These are phyloP conservation scores for Tenthredo amoena DNA, from an alignment of 2,888 invertebrate species.

Conservation along the genomic window DNA sequence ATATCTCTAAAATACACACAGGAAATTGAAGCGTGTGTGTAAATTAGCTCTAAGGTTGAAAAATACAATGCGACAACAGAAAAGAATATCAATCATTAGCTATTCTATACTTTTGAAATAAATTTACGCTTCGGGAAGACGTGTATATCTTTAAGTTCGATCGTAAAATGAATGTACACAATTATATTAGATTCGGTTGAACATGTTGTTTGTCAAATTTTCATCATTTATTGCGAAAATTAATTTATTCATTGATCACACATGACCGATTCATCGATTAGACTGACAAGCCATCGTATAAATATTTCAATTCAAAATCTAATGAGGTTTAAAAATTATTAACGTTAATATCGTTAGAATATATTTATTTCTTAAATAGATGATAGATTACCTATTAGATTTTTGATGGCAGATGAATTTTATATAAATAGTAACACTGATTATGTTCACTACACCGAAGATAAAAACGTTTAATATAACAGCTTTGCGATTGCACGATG, in stretches of 20 bases:
- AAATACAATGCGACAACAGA: not conserved
- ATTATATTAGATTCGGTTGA: not conserved
- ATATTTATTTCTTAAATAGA: not conserved
- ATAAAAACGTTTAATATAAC: constrained; percentile 22
- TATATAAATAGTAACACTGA: constrained; percentile 25
- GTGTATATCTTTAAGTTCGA: not conserved
- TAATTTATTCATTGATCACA: not conserved
- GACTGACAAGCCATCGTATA: constrained; percentile 16
- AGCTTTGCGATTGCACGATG: constrained; percentile 10
- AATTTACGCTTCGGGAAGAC: constrained; percentile 2
- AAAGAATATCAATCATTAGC: not conserved
- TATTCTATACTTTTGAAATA: not conserved
- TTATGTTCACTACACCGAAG: constrained; percentile 19
- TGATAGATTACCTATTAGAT: constrained; percentile 11
- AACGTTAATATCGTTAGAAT: constrained; percentile 6
- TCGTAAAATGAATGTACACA: not conserved
- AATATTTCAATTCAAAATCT: not conserved
- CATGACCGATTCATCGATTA: not conserved
- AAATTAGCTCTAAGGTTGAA: not conserved
- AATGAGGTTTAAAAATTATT: not conserved
- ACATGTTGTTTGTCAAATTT: not conserved
- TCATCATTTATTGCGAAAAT: not conserved
- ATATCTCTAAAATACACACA: not conserved
- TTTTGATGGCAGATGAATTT: constrained; percentile 23
- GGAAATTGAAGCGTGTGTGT: not conserved